Evolutionary conservation across 1,140 invertebrate genomes (phyloP).

Genomic region (Cyclargus thomasi): DNA sequence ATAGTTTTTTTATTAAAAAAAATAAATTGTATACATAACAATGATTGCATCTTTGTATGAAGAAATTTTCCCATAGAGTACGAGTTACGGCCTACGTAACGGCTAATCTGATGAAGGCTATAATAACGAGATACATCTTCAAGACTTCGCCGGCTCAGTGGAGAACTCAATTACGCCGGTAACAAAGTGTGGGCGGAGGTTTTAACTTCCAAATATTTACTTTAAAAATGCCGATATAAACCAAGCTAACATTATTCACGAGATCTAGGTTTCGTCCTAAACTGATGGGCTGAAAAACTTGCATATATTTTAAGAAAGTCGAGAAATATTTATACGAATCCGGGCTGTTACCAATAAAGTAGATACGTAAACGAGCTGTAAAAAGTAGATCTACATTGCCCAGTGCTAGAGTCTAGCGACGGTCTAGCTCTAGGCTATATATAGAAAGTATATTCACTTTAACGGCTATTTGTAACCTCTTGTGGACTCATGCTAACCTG

Average conservation of each 20-base stretch:
- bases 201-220: background rate
- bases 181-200: background rate
- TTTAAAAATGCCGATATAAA: constrained; percentile 8
- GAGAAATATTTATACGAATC: background rate
- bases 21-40: background rate
- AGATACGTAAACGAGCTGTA: too few species aligned
- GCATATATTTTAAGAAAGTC: too few species aligned
- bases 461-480: background rate
- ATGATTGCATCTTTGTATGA: constrained; percentile 8
- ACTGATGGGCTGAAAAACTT: background rate
- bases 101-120: constrained; percentile 15
- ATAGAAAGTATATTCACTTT: background rate
- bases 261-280: background rate
- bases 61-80: constrained; percentile 1
- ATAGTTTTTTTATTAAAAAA: background rate
- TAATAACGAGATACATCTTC: constrained; percentile 14
- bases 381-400: too few species aligned
- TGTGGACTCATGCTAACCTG: background rate
- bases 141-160: background rate
- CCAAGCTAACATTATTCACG: background rate
- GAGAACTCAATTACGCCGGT: constrained; percentile 9
- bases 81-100: constrained; percentile 11
- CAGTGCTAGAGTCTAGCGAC: too few species aligned
- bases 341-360: background rate
- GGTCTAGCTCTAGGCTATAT: too few species aligned